Percentiles rank a stretch among this genome's conserved stretches.
Evolutionary conservation across 2,113 vertebrate genomes (phyloP).

Genomic region (Neofelis nebulosa): DNA sequence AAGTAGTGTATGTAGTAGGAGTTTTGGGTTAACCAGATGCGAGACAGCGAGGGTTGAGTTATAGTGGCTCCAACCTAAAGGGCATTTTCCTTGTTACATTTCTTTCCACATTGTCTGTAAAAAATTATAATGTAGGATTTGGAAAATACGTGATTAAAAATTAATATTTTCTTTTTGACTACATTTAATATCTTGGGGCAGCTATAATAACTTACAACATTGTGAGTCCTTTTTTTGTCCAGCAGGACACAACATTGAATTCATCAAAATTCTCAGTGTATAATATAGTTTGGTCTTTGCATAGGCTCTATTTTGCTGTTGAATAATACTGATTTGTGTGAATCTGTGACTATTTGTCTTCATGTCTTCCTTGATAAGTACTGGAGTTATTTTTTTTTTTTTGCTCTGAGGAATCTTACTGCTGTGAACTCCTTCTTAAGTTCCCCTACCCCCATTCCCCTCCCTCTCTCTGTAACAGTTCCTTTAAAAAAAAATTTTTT

Average conservation of each 20-base stretch:
- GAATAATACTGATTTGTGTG: neutral
- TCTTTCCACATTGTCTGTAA: neutral
- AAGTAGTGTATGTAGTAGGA: neutral
- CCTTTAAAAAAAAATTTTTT: too few relatives aligned
- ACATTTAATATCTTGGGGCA: neutral
- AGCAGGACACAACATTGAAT: neutral
- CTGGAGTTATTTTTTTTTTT: neutral
- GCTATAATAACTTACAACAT: constrained; percentile 11
- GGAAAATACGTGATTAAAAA: constrained; percentile 33
- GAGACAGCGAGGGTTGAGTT: neutral
- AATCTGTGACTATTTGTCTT: neutral
- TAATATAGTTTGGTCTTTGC: neutral
- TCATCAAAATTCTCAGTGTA: constrained; percentile 8
- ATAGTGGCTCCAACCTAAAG: neutral
- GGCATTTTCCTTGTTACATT: neutral
- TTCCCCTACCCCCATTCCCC: neutral
- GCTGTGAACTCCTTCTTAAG: neutral
- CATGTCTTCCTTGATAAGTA: neutral
- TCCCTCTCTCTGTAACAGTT: neutral
- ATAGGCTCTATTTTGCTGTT: neutral
- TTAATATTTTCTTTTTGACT: neutral
- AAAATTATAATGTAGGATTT: neutral
- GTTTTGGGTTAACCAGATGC: neutral
- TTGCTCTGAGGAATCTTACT: neutral
- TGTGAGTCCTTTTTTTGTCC: neutral